phyloP scores from a whole-genome alignment of 2,888 invertebrate species.

The Drosophila gaucha region DNA sequence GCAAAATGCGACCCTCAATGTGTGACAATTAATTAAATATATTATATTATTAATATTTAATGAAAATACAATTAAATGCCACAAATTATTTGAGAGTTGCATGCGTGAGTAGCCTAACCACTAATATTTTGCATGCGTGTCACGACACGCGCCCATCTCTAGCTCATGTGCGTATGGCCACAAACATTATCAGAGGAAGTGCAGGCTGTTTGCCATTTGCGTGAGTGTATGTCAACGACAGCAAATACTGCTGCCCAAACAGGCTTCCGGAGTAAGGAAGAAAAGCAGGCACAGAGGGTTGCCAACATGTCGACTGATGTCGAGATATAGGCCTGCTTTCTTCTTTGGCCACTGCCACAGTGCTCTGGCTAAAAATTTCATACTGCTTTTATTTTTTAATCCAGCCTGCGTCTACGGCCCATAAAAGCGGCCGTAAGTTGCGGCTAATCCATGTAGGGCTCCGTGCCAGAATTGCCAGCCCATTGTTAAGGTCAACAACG shows the following conservation, averaged over 20 bases:
- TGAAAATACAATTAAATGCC: conserved; percentile 6
- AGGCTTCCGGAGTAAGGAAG: too few species aligned
- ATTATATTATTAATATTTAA: too few species aligned
- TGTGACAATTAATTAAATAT: background rate
- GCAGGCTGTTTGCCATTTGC: conserved; percentile 45
- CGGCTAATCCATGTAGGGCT: conserved; percentile 53
- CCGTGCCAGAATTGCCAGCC: conserved; percentile 39
- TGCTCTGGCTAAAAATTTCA: too few species aligned
- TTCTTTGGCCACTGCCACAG: conserved; percentile 10
- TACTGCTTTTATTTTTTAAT: conserved; percentile 33
- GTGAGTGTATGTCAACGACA: conserved; percentile 5
- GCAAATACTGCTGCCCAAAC: conserved; percentile 18
- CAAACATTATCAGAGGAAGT: conserved; percentile 58
- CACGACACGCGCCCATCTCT: conserved; percentile 5
- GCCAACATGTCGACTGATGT: background rate
- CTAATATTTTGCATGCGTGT: background rate
- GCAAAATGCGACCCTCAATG: background rate
- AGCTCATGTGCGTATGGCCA: conserved; percentile 5
- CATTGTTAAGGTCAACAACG: conserved; percentile 66
- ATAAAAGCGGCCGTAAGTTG: conserved; percentile 49
- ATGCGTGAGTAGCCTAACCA: too few species aligned
- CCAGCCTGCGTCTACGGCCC: conserved; percentile 26
- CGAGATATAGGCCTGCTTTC: conserved; percentile 14
- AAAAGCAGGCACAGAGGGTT: too few species aligned
- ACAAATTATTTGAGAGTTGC: background rate